Conservation (phyloP, 92 coral and sea anemone genomes). For the Heteractis magnifica region DNA sequence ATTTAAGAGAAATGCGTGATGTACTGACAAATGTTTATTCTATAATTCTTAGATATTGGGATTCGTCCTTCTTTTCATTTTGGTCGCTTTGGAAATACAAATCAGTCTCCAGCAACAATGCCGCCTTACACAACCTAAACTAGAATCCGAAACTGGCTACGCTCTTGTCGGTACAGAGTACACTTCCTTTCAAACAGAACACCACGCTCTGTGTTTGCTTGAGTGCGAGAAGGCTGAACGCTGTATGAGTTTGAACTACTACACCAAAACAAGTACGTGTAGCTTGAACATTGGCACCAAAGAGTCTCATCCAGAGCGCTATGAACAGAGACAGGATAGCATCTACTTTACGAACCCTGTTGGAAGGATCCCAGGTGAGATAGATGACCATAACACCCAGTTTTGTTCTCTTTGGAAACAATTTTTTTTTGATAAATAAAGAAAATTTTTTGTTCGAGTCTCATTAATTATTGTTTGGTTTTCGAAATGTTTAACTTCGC, state of each 20-base stretch:
- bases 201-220: not conserved
- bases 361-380: not conserved
- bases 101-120: not conserved
- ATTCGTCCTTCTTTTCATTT: not conserved
- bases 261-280: not conserved
- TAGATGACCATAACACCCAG: not conserved
- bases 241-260: constrained; percentile 17
- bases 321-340: not conserved
- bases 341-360: not conserved
- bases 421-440: too few species aligned
- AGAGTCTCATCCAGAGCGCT: not conserved
- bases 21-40: too few species aligned
- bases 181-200: not conserved
- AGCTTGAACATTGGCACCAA: not conserved
- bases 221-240: constrained; percentile 3
- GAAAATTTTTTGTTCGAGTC: too few species aligned
- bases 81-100: not conserved
- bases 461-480: too few species aligned
- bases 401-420: too few species aligned
- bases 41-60: not conserved
- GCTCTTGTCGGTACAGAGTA: not conserved
- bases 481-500: too few species aligned
- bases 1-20: too few species aligned
- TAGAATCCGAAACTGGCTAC: not conserved
- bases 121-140: not conserved